Evolutionary conservation across 2,113 vertebrate genomes (phyloP), one percentile per base, ranked within the genome.

Genomic region (Sminthopsis crassicaudata): DNA sequence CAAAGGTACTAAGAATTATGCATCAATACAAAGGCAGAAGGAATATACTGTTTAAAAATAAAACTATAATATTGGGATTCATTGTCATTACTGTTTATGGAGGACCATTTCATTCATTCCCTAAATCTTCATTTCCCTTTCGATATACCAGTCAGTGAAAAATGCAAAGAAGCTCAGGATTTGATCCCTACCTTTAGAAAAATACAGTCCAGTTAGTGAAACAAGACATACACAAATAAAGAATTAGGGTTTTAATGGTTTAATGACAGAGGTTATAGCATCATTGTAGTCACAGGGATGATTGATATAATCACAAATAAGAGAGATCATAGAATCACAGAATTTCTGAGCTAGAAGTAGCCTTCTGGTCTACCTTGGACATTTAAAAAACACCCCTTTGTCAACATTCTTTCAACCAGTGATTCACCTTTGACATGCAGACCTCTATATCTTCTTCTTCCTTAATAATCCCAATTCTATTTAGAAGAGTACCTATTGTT

Each of bases 1-100:
- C 26, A 93, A 84, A 90, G 11, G 48, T 84, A 90, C 53, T 93
- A 94, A 94, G 93, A 92, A 67, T 54, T 94, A 4, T 95, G 53
- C n/a, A 67, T 24, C 90, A 91, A 36, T 6, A 27, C 46, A 67
- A 92, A 0, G 90, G 24, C 50, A 96, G 27, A n/a, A 60, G 92
- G 55, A 89, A 84, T 14, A 94, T 50, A 50, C 8, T 50, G 50
- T 8, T 50, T 51, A 60, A 93, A 52, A 89, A 84, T 14, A 94
- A 46, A 53, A 6, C 14, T 76, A 76, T n/a, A 16, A 76, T 22
- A 30, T 30, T 60, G 27, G 8, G 57, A 60, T 60, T 60, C 57
- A 27, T 60, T 60, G 27, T 60, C 2, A 12, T 60, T 60, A 60
- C 57, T 60, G 27, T 11, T 60, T 11, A n/a, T 76, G 14, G 5